Percentiles rank a stretch among this genome's conserved stretches.
Conservation (phyloP, 2,888 invertebrate species). For the Acanthoscelides obtectus region DNA sequence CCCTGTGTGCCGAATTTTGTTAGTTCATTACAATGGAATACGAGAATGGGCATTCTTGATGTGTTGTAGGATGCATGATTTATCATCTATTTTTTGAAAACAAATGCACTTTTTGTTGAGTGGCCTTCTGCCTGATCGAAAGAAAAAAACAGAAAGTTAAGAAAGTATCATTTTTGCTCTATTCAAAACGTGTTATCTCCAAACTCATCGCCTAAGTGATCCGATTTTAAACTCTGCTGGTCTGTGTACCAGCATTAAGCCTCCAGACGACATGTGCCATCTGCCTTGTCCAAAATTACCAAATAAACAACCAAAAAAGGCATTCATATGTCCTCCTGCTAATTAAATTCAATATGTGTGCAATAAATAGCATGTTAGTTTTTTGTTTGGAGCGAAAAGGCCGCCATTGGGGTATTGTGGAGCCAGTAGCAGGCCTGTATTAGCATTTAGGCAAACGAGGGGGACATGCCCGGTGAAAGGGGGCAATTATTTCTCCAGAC, state of each 20-base stretch:
- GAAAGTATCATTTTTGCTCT: neutral
- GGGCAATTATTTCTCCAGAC: constrained; percentile 40
- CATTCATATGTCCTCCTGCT: constrained; percentile 9
- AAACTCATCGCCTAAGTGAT: neutral
- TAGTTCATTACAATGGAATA: too few relatives aligned
- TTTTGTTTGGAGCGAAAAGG: constrained; percentile 19
- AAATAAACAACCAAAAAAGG: constrained; percentile 6
- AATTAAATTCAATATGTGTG: constrained; percentile 28
- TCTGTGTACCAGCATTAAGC: neutral
- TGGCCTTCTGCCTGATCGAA: too few relatives aligned
- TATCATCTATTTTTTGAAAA: too few relatives aligned
- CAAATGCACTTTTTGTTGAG: too few relatives aligned
- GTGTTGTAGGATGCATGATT: too few relatives aligned
- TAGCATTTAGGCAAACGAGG: constrained; percentile 42
- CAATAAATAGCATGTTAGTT: constrained; percentile 29
- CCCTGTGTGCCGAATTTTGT: too few relatives aligned
- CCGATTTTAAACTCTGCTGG: neutral
- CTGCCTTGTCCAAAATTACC: neutral
- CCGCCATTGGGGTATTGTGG: neutral
- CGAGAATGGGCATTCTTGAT: too few relatives aligned
- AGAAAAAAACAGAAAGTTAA: too few relatives aligned
- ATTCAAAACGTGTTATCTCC: neutral
- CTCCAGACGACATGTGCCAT: neutral
- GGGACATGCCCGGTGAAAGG: constrained; percentile 22
- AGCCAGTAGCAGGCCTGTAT: constrained; percentile 27